Percentiles rank a stretch among this genome's conserved stretches.
phyloP scores from a whole-genome alignment of 2,888 invertebrate species.

The Oligia strigilis region DNA sequence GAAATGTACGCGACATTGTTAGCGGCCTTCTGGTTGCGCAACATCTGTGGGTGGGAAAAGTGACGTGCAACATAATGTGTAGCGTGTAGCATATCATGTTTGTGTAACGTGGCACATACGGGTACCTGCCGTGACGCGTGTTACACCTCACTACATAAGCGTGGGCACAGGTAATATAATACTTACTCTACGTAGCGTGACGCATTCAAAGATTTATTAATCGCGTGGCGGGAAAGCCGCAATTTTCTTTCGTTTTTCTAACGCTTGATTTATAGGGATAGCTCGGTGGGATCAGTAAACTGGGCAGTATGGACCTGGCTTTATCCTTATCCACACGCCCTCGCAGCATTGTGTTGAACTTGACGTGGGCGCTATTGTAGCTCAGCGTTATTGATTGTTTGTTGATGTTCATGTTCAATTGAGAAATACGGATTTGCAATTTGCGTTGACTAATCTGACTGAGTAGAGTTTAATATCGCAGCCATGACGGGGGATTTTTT shows the following conservation, averaged over 20 bases:
- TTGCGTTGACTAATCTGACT: constrained; percentile 8
- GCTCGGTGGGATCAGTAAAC: constrained; percentile 41
- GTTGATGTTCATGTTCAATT: constrained; percentile 41
- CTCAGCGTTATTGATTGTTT: constrained; percentile 36
- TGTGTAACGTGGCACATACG: constrained; percentile 23
- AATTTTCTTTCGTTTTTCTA: constrained; percentile 47
- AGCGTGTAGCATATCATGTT: neutral
- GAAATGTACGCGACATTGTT: constrained; percentile 66
- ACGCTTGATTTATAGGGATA: constrained; percentile 32
- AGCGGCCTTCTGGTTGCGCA: constrained; percentile 71
- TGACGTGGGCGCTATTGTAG: constrained; percentile 48
- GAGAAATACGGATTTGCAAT: constrained; percentile 25
- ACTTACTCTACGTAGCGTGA: constrained; percentile 12
- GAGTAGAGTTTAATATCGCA: constrained; percentile 9
- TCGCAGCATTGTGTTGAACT: constrained; percentile 46
- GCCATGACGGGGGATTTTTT: neutral
- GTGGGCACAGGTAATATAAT: neutral
- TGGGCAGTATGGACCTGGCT: constrained; percentile 15
- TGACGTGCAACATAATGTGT: neutral
- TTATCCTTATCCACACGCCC: constrained; percentile 28
- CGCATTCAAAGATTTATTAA: constrained; percentile 38
- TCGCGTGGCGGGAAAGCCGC: constrained; percentile 38
- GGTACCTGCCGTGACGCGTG: constrained; percentile 16
- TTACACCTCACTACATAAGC: constrained; percentile 31
- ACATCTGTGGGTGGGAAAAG: constrained; percentile 69